Percentiles rank a stretch among this genome's conserved stretches.
phyloP scores from a whole-genome alignment of 2,113 vertebrate species.

The Fulica atra region DNA sequence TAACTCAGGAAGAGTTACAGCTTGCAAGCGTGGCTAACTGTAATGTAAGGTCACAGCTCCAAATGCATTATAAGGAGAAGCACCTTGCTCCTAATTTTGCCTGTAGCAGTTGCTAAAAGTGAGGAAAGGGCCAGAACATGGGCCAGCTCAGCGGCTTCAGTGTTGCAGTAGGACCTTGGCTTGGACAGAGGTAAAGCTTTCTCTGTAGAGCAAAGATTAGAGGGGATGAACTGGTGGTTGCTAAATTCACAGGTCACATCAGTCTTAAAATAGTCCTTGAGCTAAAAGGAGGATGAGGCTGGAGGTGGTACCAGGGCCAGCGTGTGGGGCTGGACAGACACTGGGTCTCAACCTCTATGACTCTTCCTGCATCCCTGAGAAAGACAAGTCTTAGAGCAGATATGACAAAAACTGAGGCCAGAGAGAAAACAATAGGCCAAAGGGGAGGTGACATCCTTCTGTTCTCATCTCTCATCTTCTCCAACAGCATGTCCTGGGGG shows the following conservation, averaged over 20 bases:
- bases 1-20: not conserved
- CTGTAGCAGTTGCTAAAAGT: not conserved
- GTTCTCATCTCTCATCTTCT: not conserved
- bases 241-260: not conserved
- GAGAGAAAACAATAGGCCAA: not conserved
- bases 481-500: not conserved
- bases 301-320: not conserved
- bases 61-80: not conserved
- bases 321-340: accelerated
- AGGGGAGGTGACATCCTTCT: not conserved
- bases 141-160: not conserved
- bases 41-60: not conserved
- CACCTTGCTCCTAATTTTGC: not conserved
- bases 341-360: not conserved
- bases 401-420: not conserved
- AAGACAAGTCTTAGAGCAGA: not conserved
- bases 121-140: not conserved
- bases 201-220: not conserved
- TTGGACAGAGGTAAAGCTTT: not conserved
- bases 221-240: not conserved
- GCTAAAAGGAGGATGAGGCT: not conserved
- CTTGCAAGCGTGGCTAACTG: not conserved
- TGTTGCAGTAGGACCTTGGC: not conserved
- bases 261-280: not conserved
- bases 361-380: not conserved